phyloP scores from a whole-genome alignment of 2,888 invertebrate genomes.

The Phaonia tiefii region DNA sequence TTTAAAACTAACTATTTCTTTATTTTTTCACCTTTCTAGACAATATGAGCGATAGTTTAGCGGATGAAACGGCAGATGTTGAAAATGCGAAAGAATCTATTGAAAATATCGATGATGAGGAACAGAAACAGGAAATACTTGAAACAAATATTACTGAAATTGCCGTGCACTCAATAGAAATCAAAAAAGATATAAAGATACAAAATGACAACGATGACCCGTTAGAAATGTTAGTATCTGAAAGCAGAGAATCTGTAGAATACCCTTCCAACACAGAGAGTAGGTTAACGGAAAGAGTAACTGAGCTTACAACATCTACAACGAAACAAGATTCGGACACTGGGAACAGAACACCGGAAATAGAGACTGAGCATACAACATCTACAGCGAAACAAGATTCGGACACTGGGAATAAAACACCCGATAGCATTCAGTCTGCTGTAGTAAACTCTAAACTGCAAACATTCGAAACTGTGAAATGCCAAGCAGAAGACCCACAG shows the following conservation, averaged over 20 bases:
- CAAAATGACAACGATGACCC: background rate
- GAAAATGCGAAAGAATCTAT: slow-evolving; percentile 24
- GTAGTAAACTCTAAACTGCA: too few relatives aligned
- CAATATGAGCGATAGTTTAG: slow-evolving; percentile 51
- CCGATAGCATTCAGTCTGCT: too few relatives aligned
- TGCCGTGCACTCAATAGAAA: background rate
- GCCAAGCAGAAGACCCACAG: too few relatives aligned
- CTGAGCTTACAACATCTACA: background rate
- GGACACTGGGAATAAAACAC: too few relatives aligned
- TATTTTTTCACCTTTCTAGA: too few relatives aligned
- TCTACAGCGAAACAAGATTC: background rate
- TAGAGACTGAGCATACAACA: background rate
- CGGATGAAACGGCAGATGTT: slow-evolving; percentile 24
- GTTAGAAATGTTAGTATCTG: background rate
- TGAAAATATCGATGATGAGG: background rate
- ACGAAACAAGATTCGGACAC: background rate
- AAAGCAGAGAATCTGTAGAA: background rate
- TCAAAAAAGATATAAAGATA: background rate
- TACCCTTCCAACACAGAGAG: slow-evolving; percentile 16
- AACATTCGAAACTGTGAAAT: too few relatives aligned
- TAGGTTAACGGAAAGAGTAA: background rate
- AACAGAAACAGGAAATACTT: background rate
- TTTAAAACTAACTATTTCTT: too few relatives aligned
- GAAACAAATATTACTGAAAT: background rate
- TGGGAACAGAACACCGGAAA: background rate